Conservation (phyloP, 2,888 invertebrate genomes). For the Pelosia muscerda region DNA sequence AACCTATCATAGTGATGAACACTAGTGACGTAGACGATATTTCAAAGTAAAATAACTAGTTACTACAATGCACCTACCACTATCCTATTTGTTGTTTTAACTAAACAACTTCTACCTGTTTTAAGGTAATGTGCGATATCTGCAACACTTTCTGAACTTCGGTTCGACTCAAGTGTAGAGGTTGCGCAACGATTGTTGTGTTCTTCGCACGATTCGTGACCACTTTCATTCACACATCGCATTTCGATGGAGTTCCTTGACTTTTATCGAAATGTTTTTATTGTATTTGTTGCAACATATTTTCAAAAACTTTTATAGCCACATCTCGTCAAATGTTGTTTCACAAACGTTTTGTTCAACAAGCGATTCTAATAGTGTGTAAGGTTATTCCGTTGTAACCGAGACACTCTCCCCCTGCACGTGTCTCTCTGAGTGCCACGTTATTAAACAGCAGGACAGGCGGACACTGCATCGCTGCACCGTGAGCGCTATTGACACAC, state of each 20-base stretch:
- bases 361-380: no score
- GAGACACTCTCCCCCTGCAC: background rate
- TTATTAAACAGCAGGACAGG: background rate
- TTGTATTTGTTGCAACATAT: background rate
- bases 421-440: background rate
- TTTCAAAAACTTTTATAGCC: background rate
- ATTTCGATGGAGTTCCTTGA: background rate
- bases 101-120: no score
- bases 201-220: background rate
- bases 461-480: background rate
- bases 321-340: background rate
- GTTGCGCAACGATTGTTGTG: background rate
- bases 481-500: background rate
- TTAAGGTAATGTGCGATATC: no score
- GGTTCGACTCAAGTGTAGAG: no score
- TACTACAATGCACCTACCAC: no score
- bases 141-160: no score
- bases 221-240: background rate
- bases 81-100: no score
- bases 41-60: no score
- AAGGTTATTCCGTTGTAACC: background rate
- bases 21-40: no score
- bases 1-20: no score
- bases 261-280: background rate
- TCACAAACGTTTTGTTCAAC: background rate